Conservation (phyloP, 2,113 vertebrate species). For the Petromus typicus region DNA sequence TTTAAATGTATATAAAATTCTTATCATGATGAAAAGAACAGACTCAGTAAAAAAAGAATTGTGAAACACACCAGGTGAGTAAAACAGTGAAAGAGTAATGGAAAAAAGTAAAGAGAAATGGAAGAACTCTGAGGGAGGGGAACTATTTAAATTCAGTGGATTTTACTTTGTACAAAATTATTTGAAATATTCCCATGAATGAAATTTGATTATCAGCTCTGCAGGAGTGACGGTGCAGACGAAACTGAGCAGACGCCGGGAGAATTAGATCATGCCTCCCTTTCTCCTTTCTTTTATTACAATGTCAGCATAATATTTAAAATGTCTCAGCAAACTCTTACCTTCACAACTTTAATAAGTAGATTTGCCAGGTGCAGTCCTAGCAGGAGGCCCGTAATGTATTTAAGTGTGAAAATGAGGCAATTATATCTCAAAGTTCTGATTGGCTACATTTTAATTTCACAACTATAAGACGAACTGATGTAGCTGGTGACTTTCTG, state of each 20-base stretch:
- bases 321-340: constrained; percentile 67
- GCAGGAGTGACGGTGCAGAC: constrained; percentile 73
- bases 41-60: background rate
- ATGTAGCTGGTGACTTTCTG: constrained; percentile 73
- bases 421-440: constrained; percentile 72
- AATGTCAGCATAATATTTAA: constrained; percentile 81
- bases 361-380: constrained; percentile 85
- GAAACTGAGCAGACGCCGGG: constrained; percentile 65
- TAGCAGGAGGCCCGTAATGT: constrained; percentile 82
- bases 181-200: constrained; percentile 74
- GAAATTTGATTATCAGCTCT: constrained; percentile 75
- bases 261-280: constrained; percentile 81
- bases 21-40: background rate
- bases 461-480: constrained; percentile 62
- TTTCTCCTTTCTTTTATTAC: constrained; percentile 81
- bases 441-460: constrained; percentile 72
- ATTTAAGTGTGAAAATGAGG: constrained; percentile 82
- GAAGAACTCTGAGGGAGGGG: background rate
- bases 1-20: background rate
- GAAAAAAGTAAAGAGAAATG: constrained; percentile 62
- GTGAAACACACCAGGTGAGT: background rate
- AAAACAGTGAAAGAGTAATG: constrained; percentile 70
- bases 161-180: constrained; percentile 74
- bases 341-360: constrained; percentile 77
- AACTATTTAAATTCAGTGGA: constrained; percentile 77